Evolutionary conservation across 1,140 invertebrate species (phyloP), one percentile per base, ranked within the genome.

Genomic region (Oryctes rhinoceros): DNA sequence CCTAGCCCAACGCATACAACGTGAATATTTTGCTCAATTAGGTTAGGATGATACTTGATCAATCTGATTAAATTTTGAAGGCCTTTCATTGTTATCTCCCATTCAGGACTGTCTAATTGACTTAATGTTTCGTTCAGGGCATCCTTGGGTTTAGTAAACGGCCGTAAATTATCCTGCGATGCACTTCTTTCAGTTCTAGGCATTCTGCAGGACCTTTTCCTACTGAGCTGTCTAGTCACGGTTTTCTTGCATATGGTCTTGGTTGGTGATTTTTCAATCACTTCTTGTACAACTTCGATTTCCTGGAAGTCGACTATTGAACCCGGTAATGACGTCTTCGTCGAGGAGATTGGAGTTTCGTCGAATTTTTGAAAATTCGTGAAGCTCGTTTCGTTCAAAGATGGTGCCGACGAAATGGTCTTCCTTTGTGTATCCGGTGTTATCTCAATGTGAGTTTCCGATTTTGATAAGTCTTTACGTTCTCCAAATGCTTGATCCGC

Each of bases 31-130:
- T 85, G 84, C 76, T 88, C 88, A 1, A 95, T 80, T 10, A 90
- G 85, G 62, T 96, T 93, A 0, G 92, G 90, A 84, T 96, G 92
- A 84, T 94, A 92, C 79, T 91, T 90, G 1, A 92, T 91, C 24
- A 99, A 87, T 37, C 94, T 89, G 37, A 94, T 92, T 39, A 96
- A 88, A 76, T 91, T 91, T 76, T 92, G 91, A 49, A 98, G 88
- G 0, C 94, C 95, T 80, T 93, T 92, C 83, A 97, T 92, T 76
- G 94, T 95, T 0, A 91, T 88, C 86, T 98, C 96, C 97, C 96
- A 98, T 83, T 96, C 95, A 82, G 93, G 89, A 37, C 91, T 92
- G 82, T 93, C 92, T 37, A 96, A 86, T 80, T 95, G 92, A 78
- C 89, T 84, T 79, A 94, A 89, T 39, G 91, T 91, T 71, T 92